Percentiles rank a stretch among this genome's conserved stretches.
These are phyloP conservation scores for Laupala kohalensis DNA, from an alignment of 1,140 invertebrate genomes.

Conservation along the genomic window DNA sequence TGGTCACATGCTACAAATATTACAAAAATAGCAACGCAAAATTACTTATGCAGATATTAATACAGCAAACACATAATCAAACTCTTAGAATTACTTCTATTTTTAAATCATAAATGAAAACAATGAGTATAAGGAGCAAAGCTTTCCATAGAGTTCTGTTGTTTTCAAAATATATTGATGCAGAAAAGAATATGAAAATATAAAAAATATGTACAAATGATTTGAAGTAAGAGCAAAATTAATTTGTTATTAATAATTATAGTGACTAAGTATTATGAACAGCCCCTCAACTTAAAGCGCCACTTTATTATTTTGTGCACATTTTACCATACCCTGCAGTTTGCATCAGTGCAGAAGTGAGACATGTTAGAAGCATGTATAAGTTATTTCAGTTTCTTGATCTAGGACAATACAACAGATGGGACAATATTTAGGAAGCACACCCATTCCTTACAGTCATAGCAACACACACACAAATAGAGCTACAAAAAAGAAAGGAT, in stretches of 20 bases:
- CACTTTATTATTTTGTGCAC: not conserved
- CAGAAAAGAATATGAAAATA: not conserved
- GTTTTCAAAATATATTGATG: not conserved
- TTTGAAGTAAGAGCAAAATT: too few species aligned
- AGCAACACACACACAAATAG: slow-evolving; percentile 3
- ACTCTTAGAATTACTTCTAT: not conserved
- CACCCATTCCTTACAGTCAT: slow-evolving; percentile 6
- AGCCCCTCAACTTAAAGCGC: not conserved
- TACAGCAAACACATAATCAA: not conserved
- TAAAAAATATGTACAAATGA: not conserved
- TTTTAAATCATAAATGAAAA: not conserved
- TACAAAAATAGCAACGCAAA: not conserved
- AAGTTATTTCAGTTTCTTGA: not conserved
- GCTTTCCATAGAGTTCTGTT: not conserved
- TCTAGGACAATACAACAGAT: not conserved
- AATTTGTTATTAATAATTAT: not conserved
- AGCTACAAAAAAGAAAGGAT: not conserved
- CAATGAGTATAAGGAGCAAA: not conserved
- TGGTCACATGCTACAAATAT: slow-evolving; percentile 5
- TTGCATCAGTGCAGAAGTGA: not conserved
- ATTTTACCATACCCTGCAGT: not conserved
- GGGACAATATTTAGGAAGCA: not conserved
- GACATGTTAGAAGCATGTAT: not conserved
- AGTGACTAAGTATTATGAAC: not conserved
- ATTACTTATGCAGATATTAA: not conserved